A percentile compares a stretch with the other conserved stretches of the same genome.
Conservation (phyloP, 2,113 vertebrate genomes). For the Ancistrus triradiatus region DNA sequence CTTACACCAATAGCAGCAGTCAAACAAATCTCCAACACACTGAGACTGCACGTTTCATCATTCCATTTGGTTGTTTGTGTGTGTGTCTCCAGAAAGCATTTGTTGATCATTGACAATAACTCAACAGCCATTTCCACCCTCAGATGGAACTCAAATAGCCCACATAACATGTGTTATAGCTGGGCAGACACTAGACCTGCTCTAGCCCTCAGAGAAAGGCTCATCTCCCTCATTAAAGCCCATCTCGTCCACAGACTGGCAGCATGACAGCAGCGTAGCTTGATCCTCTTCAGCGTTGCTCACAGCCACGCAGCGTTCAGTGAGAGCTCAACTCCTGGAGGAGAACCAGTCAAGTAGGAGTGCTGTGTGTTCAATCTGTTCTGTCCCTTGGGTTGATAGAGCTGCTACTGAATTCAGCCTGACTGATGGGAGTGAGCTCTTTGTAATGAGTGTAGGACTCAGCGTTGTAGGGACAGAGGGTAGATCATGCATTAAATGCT, state of each 20-base stretch:
- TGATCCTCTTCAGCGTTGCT: conserved; percentile 1
- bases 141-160: conserved; percentile 13
- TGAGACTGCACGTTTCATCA: too few species aligned
- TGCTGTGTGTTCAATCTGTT: not conserved
- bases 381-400: not conserved
- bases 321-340: not conserved
- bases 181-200: conserved; percentile 1
- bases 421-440: not conserved
- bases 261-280: conserved; percentile 27
- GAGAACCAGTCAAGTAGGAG: not conserved
- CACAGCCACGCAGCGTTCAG: not conserved
- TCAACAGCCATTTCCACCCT: not conserved
- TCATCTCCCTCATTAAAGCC: conserved; percentile 23
- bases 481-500: not conserved
- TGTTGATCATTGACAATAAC: conserved; percentile 14
- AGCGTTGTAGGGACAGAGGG: not conserved
- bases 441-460: not conserved
- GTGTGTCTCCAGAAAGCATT: too few species aligned
- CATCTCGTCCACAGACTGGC: conserved; percentile 27
- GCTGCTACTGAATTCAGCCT: not conserved
- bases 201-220: conserved; percentile 2
- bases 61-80: too few species aligned
- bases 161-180: conserved; percentile 4
- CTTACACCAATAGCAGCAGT: conserved; percentile 13
- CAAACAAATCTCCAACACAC: too few species aligned